These are phyloP conservation scores for Lasaia peninsularis DNA, from an alignment of 1,140 invertebrate species.

Conservation along the genomic window DNA sequence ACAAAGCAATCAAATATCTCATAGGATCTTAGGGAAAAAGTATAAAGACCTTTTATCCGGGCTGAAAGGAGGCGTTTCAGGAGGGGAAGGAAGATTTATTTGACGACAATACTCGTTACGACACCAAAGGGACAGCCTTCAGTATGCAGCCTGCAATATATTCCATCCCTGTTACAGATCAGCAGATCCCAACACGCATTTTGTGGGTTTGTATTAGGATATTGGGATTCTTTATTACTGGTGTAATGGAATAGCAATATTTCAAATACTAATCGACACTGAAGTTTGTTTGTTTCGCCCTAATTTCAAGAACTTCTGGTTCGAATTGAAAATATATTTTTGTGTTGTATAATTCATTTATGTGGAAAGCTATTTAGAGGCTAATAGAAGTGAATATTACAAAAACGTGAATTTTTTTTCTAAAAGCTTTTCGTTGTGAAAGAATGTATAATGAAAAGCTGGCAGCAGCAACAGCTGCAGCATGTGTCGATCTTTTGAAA, in stretches of 20 bases:
- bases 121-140: constrained; percentile 58
- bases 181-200: constrained; percentile 45
- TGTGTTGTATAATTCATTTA: no score
- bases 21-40: constrained; percentile 46
- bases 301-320: no score
- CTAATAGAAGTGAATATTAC: no score
- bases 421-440: no score
- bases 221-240: constrained; percentile 45
- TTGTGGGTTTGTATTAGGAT: constrained; percentile 53
- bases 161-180: constrained; percentile 47
- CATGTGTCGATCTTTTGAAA: no score
- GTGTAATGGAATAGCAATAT: not conserved
- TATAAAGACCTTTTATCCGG: constrained; percentile 68
- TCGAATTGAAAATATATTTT: no score
- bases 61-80: constrained; percentile 41
- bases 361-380: no score
- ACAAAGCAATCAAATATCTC: constrained; percentile 3
- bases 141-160: constrained; percentile 53
- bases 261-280: no score
- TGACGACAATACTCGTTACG: constrained; percentile 67
- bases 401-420: no score
- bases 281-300: no score
- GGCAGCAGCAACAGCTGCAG: no score
- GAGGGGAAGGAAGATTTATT: constrained; percentile 69
- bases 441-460: no score